A percentile compares a stretch with the other conserved stretches of the same genome.
Evolutionary conservation across 2,113 vertebrate genomes (phyloP).

Genomic region (Bubo scandiacus): DNA sequence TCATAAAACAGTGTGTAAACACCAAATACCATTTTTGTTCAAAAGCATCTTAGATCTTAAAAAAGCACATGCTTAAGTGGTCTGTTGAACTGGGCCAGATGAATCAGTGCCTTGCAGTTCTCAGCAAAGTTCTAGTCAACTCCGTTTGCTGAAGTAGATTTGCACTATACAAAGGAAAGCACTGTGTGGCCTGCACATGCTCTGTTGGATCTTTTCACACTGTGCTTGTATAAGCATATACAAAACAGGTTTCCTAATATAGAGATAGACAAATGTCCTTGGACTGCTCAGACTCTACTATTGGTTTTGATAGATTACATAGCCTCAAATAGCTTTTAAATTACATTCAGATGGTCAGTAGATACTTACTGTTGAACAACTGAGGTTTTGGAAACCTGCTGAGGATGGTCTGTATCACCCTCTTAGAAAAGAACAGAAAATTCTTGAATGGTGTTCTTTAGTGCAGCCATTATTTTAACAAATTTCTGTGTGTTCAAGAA

Average conservation of each 20-base stretch:
- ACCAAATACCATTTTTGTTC: background rate
- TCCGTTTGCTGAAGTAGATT: background rate
- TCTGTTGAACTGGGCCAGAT: background rate
- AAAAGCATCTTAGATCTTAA: background rate
- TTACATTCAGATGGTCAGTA: background rate
- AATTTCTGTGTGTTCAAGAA: background rate
- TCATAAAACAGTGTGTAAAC: background rate
- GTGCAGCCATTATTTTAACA: background rate
- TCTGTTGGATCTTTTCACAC: background rate
- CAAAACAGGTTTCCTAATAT: background rate
- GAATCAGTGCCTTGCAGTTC: background rate
- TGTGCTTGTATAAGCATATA: background rate
- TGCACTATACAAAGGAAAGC: background rate
- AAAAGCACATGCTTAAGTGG: background rate
- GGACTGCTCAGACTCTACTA: background rate
- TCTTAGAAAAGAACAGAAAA: background rate
- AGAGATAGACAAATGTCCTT: background rate
- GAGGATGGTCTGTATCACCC: background rate
- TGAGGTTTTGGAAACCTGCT: background rate
- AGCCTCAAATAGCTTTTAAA: background rate
- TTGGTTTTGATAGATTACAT: background rate
- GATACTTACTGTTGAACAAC: background rate
- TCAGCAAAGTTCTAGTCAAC: background rate
- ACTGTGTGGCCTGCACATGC: background rate
- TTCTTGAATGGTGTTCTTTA: background rate